These are phyloP conservation scores for Seira sanloemensis DNA, from an alignment of 2,888 invertebrate species.

Conservation along the genomic window DNA sequence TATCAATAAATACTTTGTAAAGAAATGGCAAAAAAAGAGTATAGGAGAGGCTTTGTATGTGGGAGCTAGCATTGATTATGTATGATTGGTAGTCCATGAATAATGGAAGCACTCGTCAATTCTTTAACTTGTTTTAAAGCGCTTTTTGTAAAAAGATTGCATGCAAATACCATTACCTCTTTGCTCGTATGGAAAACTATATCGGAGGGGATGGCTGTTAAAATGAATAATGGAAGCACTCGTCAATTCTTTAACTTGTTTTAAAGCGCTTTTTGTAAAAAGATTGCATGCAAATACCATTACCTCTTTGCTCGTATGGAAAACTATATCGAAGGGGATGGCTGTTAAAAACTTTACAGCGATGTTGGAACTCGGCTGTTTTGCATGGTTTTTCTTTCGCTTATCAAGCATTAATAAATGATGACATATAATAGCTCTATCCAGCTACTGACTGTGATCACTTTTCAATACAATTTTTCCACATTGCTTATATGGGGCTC, in stretches of 20 bases:
- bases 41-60: not conserved
- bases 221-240: conserved; percentile 9
- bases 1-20: not conserved
- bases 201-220: too few relatives aligned
- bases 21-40: not conserved
- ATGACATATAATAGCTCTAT: too few relatives aligned
- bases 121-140: conserved; percentile 8
- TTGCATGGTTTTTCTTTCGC: too few relatives aligned
- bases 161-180: not conserved
- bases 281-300: not conserved
- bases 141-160: not conserved
- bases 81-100: not conserved
- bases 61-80: not conserved
- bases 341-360: too few relatives aligned
- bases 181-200: too few relatives aligned
- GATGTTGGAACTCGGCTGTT: too few relatives aligned
- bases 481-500: too few relatives aligned
- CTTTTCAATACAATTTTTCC: too few relatives aligned
- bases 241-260: not conserved
- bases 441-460: too few relatives aligned
- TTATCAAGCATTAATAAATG: too few relatives aligned
- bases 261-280: conserved; percentile 6
- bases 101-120: not conserved
- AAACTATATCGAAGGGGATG: too few relatives aligned
- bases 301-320: not conserved